Conservation (phyloP, 2,113 vertebrate genomes). For the Xyrauchen texanus region DNA sequence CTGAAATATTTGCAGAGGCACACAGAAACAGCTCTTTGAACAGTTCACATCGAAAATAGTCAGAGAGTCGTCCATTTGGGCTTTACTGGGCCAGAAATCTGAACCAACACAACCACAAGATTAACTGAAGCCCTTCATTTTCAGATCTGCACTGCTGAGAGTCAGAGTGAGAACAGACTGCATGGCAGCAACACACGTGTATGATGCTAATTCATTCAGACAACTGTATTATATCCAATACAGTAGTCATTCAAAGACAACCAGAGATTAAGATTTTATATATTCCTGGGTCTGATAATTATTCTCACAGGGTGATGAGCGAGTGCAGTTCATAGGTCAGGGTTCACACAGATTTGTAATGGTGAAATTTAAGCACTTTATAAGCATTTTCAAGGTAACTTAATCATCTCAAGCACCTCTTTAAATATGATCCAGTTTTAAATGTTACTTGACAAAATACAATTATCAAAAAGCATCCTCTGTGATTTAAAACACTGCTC, state of each 20-base stretch:
- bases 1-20: not conserved
- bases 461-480: too few species aligned
- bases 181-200: not conserved
- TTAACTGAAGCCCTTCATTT: constrained; percentile 45
- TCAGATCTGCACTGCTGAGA: constrained; percentile 23
- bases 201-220: not conserved
- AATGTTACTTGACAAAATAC: too few species aligned
- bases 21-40: not conserved
- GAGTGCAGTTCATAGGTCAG: not conserved
- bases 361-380: too few species aligned
- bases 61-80: constrained; percentile 48
- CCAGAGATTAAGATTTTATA: not conserved
- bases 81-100: constrained; percentile 44
- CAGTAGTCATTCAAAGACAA: too few species aligned
- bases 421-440: too few species aligned
- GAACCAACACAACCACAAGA: constrained; percentile 37
- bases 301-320: not conserved
- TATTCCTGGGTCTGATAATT: not conserved
- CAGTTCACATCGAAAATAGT: constrained; percentile 23
- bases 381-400: too few species aligned
- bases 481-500: too few species aligned
- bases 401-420: too few species aligned
- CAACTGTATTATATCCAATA: not conserved
- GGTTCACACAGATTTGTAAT: too few species aligned
- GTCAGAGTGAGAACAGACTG: not conserved